Percentiles rank a stretch among this genome's conserved stretches.
These are phyloP conservation scores for Cephus spinipes DNA, from an alignment of 2,888 invertebrate species.

Conservation along the genomic window DNA sequence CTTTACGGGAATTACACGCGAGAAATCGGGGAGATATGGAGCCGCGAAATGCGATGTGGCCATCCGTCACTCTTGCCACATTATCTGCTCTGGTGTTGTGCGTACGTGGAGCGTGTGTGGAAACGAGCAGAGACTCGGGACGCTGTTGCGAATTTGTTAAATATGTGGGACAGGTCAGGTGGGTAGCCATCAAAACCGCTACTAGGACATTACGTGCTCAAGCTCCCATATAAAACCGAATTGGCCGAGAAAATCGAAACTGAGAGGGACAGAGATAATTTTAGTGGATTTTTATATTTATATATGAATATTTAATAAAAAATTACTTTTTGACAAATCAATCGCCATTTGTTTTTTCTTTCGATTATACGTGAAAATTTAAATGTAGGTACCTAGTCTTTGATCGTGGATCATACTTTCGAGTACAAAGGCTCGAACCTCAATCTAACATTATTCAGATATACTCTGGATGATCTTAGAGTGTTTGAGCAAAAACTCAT, in stretches of 20 bases:
- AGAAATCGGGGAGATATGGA: slow-evolving; percentile 65
- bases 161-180: slow-evolving; percentile 33
- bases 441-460: background rate
- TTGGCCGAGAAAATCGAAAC: background rate
- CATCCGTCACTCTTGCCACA: slow-evolving; percentile 60
- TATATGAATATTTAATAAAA: background rate
- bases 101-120: background rate
- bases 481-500: slow-evolving; percentile 52
- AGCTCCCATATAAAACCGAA: background rate
- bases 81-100: slow-evolving; percentile 20
- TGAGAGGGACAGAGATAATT: too few species aligned
- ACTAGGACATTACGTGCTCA: background rate
- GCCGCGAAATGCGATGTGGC: slow-evolving; percentile 65
- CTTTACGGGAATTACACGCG: slow-evolving; percentile 66
- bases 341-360: too few species aligned
- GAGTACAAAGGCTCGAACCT: background rate
- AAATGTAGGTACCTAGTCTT: background rate
- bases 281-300: too few species aligned
- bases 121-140: background rate
- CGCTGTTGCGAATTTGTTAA: slow-evolving; percentile 42
- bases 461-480: background rate
- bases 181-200: background rate
- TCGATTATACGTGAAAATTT: background rate
- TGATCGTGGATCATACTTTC: background rate
- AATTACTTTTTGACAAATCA: too few species aligned